Base-by-base conservation (phyloP, 2,113 vertebrate genomes). In the Neodontobutis hainanensis region DNA sequence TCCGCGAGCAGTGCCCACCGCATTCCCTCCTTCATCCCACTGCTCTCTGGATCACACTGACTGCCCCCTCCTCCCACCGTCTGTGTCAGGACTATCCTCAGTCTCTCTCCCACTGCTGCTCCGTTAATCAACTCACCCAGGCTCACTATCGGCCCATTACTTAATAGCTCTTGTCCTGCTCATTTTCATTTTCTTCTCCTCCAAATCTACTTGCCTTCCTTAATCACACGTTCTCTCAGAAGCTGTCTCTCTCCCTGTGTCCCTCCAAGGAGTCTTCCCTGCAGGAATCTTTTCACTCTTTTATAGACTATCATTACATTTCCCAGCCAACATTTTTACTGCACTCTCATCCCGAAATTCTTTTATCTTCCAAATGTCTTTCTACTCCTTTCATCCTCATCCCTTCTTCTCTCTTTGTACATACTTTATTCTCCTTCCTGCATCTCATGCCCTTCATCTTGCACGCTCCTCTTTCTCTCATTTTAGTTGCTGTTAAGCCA, bases 1-100 rank as follows among this genome's bases (percentile, higher is more conserved):
- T 77, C 65, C 87, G 75, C 75, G 73, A 75, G 75, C 56, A 48
- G 68, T 19, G 40, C 58, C 68, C 44, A 49, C 56, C 55, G 35
- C 68, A 42, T 59, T 56, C 52, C 46, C 52, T 2, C 56, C 58
- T 71, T 43, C 6, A 48, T 68, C 42, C 55, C 58, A 61, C 61
- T 9, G 1, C 68, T 75, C 48, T 74, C 57, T 85, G 55, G 57
- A 68, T 63, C 50, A 43, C 61, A 49, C 70, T 70, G 16, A 16
- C 34, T 61, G 59, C 27, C 6, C 8, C 46, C 63, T 49, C 49
- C 32, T 42, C 6, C 10, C 47, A 50, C 5, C 9, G 32, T 36
- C 44, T 40, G 66, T 38, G 55, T 71, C 73, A 83, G 59, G 80
- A 64, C 63, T 70, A 66, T 67, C 65, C 61, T 76, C 34, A 57